Evolutionary conservation across 2,888 invertebrate genomes (phyloP), one percentile per base, ranked within the genome.

Genomic region (Andrena trimmerana): DNA sequence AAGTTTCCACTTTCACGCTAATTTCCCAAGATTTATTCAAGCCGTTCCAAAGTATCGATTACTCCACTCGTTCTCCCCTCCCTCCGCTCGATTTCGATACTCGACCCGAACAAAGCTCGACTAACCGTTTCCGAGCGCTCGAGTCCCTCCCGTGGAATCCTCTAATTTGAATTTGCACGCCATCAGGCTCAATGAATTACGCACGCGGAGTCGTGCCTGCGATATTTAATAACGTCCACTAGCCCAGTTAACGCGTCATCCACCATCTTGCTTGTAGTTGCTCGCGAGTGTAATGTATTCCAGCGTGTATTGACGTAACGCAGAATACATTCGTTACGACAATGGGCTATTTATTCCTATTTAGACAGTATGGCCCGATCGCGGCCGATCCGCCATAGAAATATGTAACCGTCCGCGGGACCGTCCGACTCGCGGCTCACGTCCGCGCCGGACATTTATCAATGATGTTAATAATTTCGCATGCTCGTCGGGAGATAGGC

Each of bases 381-480:
- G 69, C 10, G 2, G 8, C 29, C 66, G 52, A 59, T 59, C 67
- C 75, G 68, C 42, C 62, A 59, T 78, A 70, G 72, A 81, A 84
- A 86, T 81, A 62, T 68, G 59, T 71, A 57, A 57, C 4, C 57
- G 57, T 50, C 73, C 67, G 59, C 33, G 31, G 57, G 33, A 69
- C 59, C 29, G 27, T 66, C 52, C 33, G 31, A 33, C 60, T n/a
- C 31, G 33, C 29, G 36, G 36, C 66, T 78, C 81, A 80, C 81
- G 79, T 84, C 70, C 71, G 31, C 72, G 63, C 50, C 50, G 63
- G 67, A 65, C 75, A 84, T 77, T 86, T 78, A 59, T 75, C 75
- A 78, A 72, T 36, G 63, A 62, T 87, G 80, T 87, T 86, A 86
- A 86, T 86, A 86, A 86, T 86, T 87, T 86, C 60, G 69, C 59